Evolutionary conservation across 1,140 invertebrate species (phyloP), one percentile per base, ranked within the genome.

Genomic region (Agrypnia vestita): DNA sequence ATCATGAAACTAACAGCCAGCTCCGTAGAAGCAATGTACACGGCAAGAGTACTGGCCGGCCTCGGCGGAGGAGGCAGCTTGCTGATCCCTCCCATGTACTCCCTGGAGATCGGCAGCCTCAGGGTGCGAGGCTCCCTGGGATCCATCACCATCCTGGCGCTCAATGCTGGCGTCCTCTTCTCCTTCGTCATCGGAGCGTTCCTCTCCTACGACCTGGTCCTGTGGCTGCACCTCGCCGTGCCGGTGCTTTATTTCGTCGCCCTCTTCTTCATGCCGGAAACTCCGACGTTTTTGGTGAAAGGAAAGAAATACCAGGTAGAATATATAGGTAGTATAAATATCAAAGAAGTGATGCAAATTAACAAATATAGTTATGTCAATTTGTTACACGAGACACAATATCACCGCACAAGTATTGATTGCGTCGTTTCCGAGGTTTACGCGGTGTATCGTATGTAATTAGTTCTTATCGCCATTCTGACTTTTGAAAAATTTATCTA

Each of bases 121-220:
- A 85, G 86, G 15, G 88, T 91, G 8, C 85, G 93, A 51, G 93
- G 93, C 0, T 85, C 89, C 25, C 77, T 93, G 4, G 91, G 91
- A 0, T 91, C 91, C 11, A 85, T 91, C 7, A 4, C 89, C 43
- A 80, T 87, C 0, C 85, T 94, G 13, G 85, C 88, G 3, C 85
- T 93, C 12, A 93, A 92, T 55, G 82, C 90, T 9, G 93, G 93
- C 0, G 90, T 93, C 25, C 82, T 93, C 0, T 10, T 88, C 3
- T 89, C 90, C 15, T 94, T 92, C 83, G 84, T 89, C 0, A 81
- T 93, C 12, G 93, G 93, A 15, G 85, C 90, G 4, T 86, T 86
- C 25, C 78, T 91, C 12, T 85, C 88, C 56, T 93, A 90, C 87
- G 25, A 53, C 3, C 17, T 44, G 8, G 64, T 64, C 0, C n/a